Evolutionary conservation across 2,113 vertebrate species (phyloP).

Genomic region (Dascyllus trimaculatus): DNA sequence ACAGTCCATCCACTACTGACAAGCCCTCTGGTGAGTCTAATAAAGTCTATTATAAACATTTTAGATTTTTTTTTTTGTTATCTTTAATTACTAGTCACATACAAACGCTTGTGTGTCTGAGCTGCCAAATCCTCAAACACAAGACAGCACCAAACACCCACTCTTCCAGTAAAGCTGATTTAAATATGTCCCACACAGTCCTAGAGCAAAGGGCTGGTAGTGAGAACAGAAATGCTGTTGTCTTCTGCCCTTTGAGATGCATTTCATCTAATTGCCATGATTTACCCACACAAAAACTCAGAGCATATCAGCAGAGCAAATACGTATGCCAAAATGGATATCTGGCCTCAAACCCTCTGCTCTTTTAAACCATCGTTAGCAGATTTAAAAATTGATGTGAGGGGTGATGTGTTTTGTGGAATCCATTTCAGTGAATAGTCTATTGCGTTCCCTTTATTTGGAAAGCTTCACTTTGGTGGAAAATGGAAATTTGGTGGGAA

Average conservation of each 20-base stretch:
- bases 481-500: slow-evolving; percentile 19
- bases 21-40: slow-evolving; percentile 94
- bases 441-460: slow-evolving; percentile 40
- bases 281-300: slow-evolving; percentile 52
- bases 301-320: slow-evolving; percentile 47
- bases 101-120: slow-evolving; percentile 44
- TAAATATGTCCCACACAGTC: slow-evolving; percentile 56
- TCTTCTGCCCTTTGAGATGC: slow-evolving; percentile 68
- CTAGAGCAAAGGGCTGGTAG: slow-evolving; percentile 28
- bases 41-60: background rate
- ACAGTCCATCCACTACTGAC: slow-evolving; percentile 91
- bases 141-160: slow-evolving; percentile 34
- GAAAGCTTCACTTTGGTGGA: slow-evolving; percentile 23
- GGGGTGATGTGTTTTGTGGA: slow-evolving; percentile 12
- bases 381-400: slow-evolving; percentile 33
- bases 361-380: slow-evolving; percentile 39
- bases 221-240: slow-evolving; percentile 69
- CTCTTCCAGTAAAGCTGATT: slow-evolving; percentile 56
- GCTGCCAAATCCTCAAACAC: slow-evolving; percentile 47
- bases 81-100: slow-evolving; percentile 18
- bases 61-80: slow-evolving; percentile 15
- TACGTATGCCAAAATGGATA: slow-evolving; percentile 34
- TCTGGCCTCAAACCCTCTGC: slow-evolving; percentile 24
- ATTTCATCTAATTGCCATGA: slow-evolving; percentile 61
- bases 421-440: slow-evolving; percentile 29